Evolutionary conservation across 1,140 invertebrate genomes (phyloP).

Genomic region (Aphis gossypii): DNA sequence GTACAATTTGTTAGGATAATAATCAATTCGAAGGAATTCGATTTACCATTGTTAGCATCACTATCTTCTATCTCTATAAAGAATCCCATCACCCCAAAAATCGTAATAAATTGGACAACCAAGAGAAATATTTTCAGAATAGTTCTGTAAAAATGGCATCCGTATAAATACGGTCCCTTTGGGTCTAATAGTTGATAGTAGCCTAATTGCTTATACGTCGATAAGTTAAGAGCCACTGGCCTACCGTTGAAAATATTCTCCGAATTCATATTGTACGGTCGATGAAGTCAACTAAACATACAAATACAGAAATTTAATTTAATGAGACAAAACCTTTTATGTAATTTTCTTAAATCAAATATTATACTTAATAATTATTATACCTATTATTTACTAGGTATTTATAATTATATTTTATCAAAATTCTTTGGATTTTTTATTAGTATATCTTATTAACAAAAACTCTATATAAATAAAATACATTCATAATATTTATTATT

Average conservation of each 20-base stretch:
- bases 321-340: background rate
- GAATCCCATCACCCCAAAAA: background rate
- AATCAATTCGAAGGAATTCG: background rate
- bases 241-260: background rate
- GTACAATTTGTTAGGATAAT: background rate
- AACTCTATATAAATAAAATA: background rate
- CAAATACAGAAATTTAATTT: background rate
- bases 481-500: background rate
- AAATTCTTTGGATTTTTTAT: background rate
- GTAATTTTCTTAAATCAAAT: background rate
- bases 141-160: background rate
- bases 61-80: background rate
- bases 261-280: background rate
- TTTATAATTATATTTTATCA: background rate
- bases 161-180: background rate
- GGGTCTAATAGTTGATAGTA: constrained; percentile 29
- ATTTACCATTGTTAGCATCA: no score
- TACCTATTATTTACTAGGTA: background rate
- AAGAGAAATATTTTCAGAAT: background rate
- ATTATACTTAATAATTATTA: background rate
- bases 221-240: background rate
- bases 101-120: background rate
- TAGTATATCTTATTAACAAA: background rate
- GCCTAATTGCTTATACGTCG: background rate
- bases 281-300: background rate